These are phyloP conservation scores for Apostichopus japonicus DNA, from an alignment of 35 echinoderm and acorn worm species.

Conservation along the genomic window DNA sequence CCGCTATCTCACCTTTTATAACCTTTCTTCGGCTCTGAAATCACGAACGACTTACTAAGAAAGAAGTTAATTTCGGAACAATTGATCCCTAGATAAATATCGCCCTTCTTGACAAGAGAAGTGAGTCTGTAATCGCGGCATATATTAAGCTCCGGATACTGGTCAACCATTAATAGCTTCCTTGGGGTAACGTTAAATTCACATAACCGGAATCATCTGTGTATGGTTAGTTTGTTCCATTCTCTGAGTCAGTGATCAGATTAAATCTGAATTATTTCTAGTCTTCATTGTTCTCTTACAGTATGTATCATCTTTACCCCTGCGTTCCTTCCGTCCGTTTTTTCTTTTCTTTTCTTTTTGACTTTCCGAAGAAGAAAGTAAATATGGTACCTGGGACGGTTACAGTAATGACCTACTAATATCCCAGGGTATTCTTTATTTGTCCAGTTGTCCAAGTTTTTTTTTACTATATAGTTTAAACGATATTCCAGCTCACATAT, in stretches of 20 bases:
- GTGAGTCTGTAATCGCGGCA: background rate
- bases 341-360: background rate
- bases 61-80: background rate
- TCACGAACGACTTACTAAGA: background rate
- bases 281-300: background rate
- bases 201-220: background rate
- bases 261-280: background rate
- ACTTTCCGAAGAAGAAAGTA: background rate
- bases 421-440: background rate
- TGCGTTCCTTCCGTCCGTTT: background rate
- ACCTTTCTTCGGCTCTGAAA: background rate
- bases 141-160: background rate
- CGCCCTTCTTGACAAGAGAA: background rate
- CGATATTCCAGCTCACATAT: background rate
- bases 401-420: background rate
- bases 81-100: background rate
- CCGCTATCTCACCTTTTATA: background rate
- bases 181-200: background rate
- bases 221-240: background rate
- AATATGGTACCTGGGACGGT: background rate
- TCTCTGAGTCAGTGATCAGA: background rate
- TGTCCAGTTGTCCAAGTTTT: background rate
- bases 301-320: background rate
- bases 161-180: background rate
- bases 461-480: background rate